These are phyloP conservation scores for Myathropa florea DNA, from an alignment of 2,888 invertebrate genomes.

Conservation along the genomic window DNA sequence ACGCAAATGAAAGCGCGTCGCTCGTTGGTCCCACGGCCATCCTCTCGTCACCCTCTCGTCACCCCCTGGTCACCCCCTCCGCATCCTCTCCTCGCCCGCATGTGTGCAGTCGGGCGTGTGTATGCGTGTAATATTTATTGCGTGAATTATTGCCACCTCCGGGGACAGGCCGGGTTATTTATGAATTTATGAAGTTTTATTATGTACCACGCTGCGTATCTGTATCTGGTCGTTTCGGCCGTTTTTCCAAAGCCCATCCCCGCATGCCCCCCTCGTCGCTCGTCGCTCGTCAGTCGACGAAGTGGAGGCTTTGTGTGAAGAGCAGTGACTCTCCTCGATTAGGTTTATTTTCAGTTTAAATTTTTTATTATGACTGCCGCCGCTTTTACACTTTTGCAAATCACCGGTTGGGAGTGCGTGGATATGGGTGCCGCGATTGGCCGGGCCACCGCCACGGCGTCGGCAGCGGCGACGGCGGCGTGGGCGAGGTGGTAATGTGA, in stretches of 20 bases:
- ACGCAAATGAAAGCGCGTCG: slow-evolving; percentile 50
- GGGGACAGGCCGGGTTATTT: slow-evolving; percentile 69
- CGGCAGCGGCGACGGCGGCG: not conserved
- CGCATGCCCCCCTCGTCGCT: not conserved
- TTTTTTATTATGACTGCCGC: slow-evolving; percentile 55
- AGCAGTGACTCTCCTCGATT: slow-evolving; percentile 50
- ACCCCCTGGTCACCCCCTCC: not conserved
- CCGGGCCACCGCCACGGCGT: too few species aligned
- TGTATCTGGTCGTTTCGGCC: slow-evolving; percentile 18
- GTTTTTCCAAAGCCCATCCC: not conserved
- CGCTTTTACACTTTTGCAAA: slow-evolving; percentile 46
- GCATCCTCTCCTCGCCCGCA: slow-evolving; percentile 53
- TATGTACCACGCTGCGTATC: slow-evolving; percentile 50
- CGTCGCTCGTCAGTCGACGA: not conserved
- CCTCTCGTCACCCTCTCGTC: slow-evolving; percentile 22
- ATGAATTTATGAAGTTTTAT: slow-evolving; percentile 71
- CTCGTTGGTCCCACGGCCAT: not conserved
- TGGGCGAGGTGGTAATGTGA: slow-evolving; percentile 40
- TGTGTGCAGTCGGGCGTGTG: slow-evolving; percentile 39
- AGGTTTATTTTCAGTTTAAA: slow-evolving; percentile 68
- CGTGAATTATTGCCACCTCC: slow-evolving; percentile 70
- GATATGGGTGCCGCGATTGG: not conserved
- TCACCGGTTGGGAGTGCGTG: slow-evolving; percentile 11
- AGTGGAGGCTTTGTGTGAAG: slow-evolving; percentile 23
- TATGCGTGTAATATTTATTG: slow-evolving; percentile 66